Base-by-base conservation (phyloP, 1,140 invertebrate species). In the Zeugodacus cucurbitae region DNA sequence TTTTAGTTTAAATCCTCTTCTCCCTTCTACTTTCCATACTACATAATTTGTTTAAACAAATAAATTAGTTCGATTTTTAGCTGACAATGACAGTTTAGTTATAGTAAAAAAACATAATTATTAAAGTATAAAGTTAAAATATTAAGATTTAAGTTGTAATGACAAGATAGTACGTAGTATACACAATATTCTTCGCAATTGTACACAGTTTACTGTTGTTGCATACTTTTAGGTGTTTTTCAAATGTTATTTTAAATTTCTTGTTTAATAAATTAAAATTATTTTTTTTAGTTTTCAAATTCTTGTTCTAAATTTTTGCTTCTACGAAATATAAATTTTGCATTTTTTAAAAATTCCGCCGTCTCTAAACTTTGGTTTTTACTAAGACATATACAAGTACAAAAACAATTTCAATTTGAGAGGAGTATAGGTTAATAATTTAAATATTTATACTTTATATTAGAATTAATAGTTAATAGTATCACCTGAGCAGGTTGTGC, bases 401-500 rank as follows among this genome's bases (percentile, higher is more conserved):
- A 74, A 74, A 41, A 32, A 32, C 17, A 74, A 74, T n/a, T 82
- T 48, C 26, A 26, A 26, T 48, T 29, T 82, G n/a, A 48, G 58
- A 48, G 74, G 37, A 48, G 22, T 48, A 41, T 26, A 82, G 74
- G 74, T 82, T 82, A 82, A 82, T 82, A 48, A 82, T 82, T 82
- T 82, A 82, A 48, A 41, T 82, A n/a, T 78, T 17, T 17, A 34
- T 67, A 67, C 26, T 2, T 29, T 74, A 74, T 37, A 82, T 82
- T 82, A 82, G 74, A 82, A 26, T 48, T 26, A 82, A 82, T 82
- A 82, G 74, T 82, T 82, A 44, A 82, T 82, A 82, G 74, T 82
- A 82, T 82, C 74, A 82, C 74, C 74, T 82, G 74, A 82, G 74
- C 74, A 82, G 74, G 74, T 82, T 82, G 41, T 41, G 74, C 74